A percentile compares a stretch with the other conserved stretches of the same genome.
Evolutionary conservation across 92 coral and sea anemone genomes (phyloP).

Genomic region (Phymanthus crucifer): DNA sequence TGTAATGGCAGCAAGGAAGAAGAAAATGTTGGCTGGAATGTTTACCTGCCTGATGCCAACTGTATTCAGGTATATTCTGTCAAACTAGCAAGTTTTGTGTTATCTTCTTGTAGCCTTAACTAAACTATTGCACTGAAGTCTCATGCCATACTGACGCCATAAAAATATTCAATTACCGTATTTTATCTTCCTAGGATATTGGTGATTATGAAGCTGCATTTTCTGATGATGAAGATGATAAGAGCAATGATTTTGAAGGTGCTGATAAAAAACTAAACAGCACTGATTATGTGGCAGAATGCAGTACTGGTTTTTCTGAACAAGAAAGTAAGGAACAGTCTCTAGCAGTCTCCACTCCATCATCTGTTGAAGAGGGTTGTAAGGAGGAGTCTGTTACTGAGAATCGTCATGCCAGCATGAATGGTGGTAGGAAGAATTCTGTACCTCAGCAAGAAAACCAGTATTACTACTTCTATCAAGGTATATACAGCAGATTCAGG

Average conservation of each 20-base stretch:
- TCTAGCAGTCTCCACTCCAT: not conserved
- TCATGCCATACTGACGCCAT: not conserved
- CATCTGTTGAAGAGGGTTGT: not conserved
- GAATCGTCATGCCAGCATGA: not conserved
- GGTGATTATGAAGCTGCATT: slow-evolving; percentile 85
- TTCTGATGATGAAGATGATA: slow-evolving; percentile 67
- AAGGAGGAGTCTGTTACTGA: not conserved
- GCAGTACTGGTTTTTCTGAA: not conserved
- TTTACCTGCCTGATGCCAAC: slow-evolving; percentile 24
- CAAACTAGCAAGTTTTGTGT: not conserved
- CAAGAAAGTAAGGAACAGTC: not conserved
- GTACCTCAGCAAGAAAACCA: not conserved
- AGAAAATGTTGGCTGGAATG: slow-evolving; percentile 48
- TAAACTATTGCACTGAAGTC: too few relatives aligned
- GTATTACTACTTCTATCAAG: slow-evolving; percentile 42
- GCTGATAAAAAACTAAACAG: not conserved
- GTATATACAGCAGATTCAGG: not conserved
- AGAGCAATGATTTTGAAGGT: not conserved
- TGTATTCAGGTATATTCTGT: slow-evolving; percentile 26
- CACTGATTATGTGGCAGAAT: too few relatives aligned
- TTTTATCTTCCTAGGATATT: slow-evolving; percentile 34
- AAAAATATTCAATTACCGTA: not conserved
- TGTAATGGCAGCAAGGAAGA: slow-evolving; percentile 20
- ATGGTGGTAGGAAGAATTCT: not conserved
- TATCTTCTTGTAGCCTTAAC: not conserved